Base-by-base conservation (phyloP, 2,113 vertebrate genomes). In the Cheilinus undulatus region DNA sequence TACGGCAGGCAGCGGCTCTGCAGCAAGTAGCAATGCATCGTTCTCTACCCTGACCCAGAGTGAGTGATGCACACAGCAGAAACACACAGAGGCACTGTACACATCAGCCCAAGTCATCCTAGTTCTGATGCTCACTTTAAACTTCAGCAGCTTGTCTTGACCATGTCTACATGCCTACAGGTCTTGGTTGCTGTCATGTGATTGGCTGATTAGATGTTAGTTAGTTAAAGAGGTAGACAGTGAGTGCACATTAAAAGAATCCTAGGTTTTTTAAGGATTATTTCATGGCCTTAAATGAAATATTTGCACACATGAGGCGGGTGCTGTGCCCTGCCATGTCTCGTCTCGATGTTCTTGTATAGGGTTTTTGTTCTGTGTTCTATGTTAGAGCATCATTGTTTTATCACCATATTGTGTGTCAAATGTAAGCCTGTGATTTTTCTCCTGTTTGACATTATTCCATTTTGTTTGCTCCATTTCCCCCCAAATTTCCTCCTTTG, bases 31-130 rank as follows among this genome's bases (percentile, higher is more conserved):
- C 91, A 93, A 81, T 65, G 77, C 88, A 24, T 51, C 89, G 14
- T 95, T 92, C 80, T 90, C 78, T 3, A 74, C 86, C 51, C 86
- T 94, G 78, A 83, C 93, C 3, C 94, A 93, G 78, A 94, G 94
- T 94, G 88, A 94, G 93, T 91, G 15, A 22, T 1, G 20, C 20
- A 19, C 42, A 2, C 24, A 17, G 5, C 22, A 62, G 19, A 38
- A 9, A 32, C 38, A 28, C 1, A 8, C 2, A 38, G 3, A 38
- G 2, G 3, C 11, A 36, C 9, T 36, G 6, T 13, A 36, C n/a
- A n/a, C n/a, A 32, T 32, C 30, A 32, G 3, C 32, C 8, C 32
- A 34, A 7, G 10, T 11, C 2, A 7, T 11, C 32, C 2, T 11
- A 34, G 32, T n/a, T n/a, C n/a, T n/a, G n/a, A n/a, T n/a, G n/a